A percentile compares a stretch with the other conserved stretches of the same genome.
Evolutionary conservation across 1,140 invertebrate species (phyloP).

Genomic region (Elysia chlorotica): DNA sequence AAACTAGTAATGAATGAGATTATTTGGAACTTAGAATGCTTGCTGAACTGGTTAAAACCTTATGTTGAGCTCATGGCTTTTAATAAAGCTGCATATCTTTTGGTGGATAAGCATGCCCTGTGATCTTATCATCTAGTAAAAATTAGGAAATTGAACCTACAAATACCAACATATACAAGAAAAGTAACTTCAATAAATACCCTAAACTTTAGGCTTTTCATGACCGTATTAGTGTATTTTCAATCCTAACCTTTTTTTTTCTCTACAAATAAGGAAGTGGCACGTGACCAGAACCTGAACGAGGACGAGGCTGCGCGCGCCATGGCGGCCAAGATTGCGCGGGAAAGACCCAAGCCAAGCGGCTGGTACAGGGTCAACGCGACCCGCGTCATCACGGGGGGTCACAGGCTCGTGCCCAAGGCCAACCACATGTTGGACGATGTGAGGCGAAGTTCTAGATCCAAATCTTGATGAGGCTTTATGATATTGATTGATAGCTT

Average conservation of each 20-base stretch:
- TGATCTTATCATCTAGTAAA: not conserved
- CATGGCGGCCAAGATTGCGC: slow-evolving; percentile 67
- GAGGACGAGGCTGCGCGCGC: slow-evolving; percentile 70
- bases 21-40: too few species aligned
- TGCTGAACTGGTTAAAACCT: too few species aligned
- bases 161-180: not conserved
- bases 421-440: slow-evolving; percentile 37
- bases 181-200: too few species aligned
- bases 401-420: slow-evolving; percentile 47
- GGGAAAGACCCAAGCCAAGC: slow-evolving; percentile 65
- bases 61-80: too few species aligned
- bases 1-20: too few species aligned
- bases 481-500: too few species aligned
- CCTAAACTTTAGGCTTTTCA: too few species aligned
- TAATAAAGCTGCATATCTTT: too few species aligned
- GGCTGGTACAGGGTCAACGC: slow-evolving; percentile 72
- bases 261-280: slow-evolving; percentile 11
- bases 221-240: not conserved
- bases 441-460: slow-evolving; percentile 27
- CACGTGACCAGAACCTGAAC: slow-evolving; percentile 65
- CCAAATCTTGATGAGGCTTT: not conserved
- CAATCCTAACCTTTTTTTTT: not conserved
- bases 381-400: slow-evolving; percentile 66
- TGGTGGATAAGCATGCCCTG: not conserved
- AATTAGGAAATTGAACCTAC: not conserved